Evolutionary conservation across 2,113 vertebrate species (phyloP).

Genomic region (Eretmochelys imbricata): DNA sequence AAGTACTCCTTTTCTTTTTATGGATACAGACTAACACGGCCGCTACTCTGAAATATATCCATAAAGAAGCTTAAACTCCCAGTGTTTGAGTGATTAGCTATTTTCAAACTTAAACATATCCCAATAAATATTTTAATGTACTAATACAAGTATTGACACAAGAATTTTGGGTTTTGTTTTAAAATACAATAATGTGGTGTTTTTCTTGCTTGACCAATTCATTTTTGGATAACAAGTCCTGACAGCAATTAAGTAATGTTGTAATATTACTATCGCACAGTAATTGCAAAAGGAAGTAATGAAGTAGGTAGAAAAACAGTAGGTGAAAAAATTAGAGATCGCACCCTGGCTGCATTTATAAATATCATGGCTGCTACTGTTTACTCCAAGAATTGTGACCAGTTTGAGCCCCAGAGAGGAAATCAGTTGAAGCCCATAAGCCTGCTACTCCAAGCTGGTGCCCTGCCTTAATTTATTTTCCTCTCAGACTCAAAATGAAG

Average conservation of each 20-base stretch:
- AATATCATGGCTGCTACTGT: background rate
- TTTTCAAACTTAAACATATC: too few relatives aligned
- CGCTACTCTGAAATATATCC: too few relatives aligned
- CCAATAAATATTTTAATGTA: background rate
- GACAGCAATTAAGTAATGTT: background rate
- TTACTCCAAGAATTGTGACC: background rate
- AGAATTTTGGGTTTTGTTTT: too few relatives aligned
- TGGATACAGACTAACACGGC: too few relatives aligned
- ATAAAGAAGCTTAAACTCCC: background rate
- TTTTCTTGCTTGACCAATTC: background rate
- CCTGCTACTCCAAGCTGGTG: background rate
- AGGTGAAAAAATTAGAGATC: background rate
- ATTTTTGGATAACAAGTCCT: too few relatives aligned
- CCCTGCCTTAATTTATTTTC: background rate
- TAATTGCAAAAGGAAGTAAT: background rate
- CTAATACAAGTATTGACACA: background rate
- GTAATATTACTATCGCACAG: background rate
- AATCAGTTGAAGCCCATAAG: background rate
- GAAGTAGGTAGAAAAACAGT: background rate
- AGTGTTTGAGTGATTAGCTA: background rate
- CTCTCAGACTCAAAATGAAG: too few relatives aligned
- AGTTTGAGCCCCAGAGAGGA: background rate
- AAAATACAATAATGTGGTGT: too few relatives aligned
- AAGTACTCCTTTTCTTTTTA: too few relatives aligned
- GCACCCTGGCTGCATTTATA: background rate